Conservation (phyloP, 2,113 vertebrate species). For the Aplodontia rufa region DNA sequence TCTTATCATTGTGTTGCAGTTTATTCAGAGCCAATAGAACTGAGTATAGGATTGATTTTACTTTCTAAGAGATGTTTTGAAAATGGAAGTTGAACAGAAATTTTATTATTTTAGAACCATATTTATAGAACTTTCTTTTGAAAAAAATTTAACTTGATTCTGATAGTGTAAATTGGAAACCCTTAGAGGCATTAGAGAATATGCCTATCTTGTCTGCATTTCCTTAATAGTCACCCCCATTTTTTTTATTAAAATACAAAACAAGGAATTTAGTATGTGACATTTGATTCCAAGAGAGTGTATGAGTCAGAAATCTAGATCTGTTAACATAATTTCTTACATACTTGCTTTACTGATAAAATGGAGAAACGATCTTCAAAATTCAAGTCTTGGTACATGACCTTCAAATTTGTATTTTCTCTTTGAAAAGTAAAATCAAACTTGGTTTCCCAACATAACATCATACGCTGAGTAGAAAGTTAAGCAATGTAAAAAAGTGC, state of each 20-base stretch:
- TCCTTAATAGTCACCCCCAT: background rate
- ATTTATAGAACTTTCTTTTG: background rate
- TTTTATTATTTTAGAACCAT: background rate
- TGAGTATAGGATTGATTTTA: background rate
- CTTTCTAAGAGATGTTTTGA: background rate
- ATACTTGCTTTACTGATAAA: background rate
- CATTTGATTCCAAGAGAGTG: background rate
- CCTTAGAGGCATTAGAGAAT: background rate
- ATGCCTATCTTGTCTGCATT: background rate
- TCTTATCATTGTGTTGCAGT: background rate
- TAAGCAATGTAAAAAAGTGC: background rate
- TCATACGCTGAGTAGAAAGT: background rate
- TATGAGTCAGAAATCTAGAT: background rate
- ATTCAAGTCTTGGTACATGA: background rate
- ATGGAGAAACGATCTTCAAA: background rate
- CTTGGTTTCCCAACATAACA: background rate
- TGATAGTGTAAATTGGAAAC: background rate
- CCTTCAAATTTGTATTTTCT: background rate
- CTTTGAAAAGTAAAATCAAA: constrained; percentile 19
- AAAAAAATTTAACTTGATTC: background rate
- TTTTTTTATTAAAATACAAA: background rate
- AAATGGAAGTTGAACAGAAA: background rate
- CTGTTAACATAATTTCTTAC: background rate
- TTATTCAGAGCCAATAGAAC: background rate
- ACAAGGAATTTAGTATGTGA: background rate